phyloP scores from a whole-genome alignment of 2,888 invertebrate genomes.

The Homarus gammarus region DNA sequence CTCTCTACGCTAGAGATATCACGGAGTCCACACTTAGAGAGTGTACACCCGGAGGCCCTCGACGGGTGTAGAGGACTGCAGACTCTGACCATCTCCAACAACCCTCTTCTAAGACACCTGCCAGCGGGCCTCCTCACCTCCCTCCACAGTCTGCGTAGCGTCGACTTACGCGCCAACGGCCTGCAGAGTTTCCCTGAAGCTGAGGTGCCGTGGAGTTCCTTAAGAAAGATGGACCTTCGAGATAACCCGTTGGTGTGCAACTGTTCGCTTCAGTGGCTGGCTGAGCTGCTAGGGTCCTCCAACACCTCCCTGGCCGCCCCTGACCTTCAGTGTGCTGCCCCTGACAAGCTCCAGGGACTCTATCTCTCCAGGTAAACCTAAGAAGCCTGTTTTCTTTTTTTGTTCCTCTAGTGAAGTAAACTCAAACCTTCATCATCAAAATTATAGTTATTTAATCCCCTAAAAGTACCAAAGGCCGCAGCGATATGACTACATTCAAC shows the following conservation, averaged over 20 bases:
- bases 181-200: slow-evolving; percentile 55
- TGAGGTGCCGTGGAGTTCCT: slow-evolving; percentile 64
- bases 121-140: slow-evolving; percentile 57
- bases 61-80: slow-evolving; percentile 48
- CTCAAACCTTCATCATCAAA: no score
- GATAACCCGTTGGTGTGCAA: slow-evolving; percentile 75
- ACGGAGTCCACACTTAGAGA: slow-evolving; percentile 59
- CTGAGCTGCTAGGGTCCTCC: slow-evolving; percentile 32
- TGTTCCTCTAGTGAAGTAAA: no score
- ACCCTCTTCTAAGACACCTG: slow-evolving; percentile 57
- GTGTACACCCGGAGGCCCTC: slow-evolving; percentile 57
- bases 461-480: no score
- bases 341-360: slow-evolving; percentile 67
- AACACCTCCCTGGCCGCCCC: slow-evolving; percentile 62
- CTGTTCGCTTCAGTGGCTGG: slow-evolving; percentile 73
- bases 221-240: slow-evolving; percentile 66
- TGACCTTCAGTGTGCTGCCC: slow-evolving; percentile 67
- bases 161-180: slow-evolving; percentile 70
- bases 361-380: slow-evolving; percentile 57
- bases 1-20: slow-evolving; percentile 67
- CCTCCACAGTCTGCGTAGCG: slow-evolving; percentile 57
- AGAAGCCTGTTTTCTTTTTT: no score
- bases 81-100: slow-evolving; percentile 67
- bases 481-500: no score
- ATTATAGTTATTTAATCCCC: no score